Percentiles rank a stretch among this genome's conserved stretches.
Conservation (phyloP, 2,888 invertebrate species). For the Pasiphila rectangulata region DNA sequence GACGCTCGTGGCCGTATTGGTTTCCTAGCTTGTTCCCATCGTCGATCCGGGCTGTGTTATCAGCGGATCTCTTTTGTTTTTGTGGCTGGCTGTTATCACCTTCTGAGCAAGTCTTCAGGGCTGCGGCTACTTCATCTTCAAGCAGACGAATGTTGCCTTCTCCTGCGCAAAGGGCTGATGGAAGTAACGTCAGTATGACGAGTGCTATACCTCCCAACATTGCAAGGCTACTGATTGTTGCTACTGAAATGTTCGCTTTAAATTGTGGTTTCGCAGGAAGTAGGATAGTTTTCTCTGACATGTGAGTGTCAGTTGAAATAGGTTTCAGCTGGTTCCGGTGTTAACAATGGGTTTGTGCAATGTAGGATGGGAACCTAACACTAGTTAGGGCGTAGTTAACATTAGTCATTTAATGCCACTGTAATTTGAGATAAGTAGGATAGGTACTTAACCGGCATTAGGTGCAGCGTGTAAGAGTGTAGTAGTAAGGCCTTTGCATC, state of each 20-base stretch:
- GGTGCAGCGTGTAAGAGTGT: too few species aligned
- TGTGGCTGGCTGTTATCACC: conserved; percentile 27
- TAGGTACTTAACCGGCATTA: too few species aligned
- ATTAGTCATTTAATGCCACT: too few species aligned
- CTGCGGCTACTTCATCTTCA: conserved; percentile 62
- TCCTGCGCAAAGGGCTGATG: conserved; percentile 48
- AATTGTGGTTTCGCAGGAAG: conserved; percentile 53
- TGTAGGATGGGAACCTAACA: conserved; percentile 1
- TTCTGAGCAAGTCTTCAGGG: conserved; percentile 54
- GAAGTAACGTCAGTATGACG: conserved; percentile 44
- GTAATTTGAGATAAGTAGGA: too few species aligned
- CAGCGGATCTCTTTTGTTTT: conserved; percentile 29
- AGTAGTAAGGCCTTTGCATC: too few species aligned
- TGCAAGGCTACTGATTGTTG: conserved; percentile 31
- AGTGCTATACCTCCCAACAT: conserved; percentile 44
- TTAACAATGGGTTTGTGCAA: conserved; percentile 22
- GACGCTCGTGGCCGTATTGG: conserved; percentile 54
- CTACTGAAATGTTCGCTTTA: conserved; percentile 36
- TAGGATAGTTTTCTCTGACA: conserved; percentile 50
- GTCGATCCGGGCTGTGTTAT: conserved; percentile 50
- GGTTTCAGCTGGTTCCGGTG: conserved; percentile 21
- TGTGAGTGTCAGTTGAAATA: conserved; percentile 42
- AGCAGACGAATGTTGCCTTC: conserved; percentile 70
- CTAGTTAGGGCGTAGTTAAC: too few species aligned
- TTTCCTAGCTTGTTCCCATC: conserved; percentile 46